A percentile compares a stretch with the other conserved stretches of the same genome.
Conservation (phyloP, 1,140 invertebrate species). For the Pogonognathellus flavescens region DNA sequence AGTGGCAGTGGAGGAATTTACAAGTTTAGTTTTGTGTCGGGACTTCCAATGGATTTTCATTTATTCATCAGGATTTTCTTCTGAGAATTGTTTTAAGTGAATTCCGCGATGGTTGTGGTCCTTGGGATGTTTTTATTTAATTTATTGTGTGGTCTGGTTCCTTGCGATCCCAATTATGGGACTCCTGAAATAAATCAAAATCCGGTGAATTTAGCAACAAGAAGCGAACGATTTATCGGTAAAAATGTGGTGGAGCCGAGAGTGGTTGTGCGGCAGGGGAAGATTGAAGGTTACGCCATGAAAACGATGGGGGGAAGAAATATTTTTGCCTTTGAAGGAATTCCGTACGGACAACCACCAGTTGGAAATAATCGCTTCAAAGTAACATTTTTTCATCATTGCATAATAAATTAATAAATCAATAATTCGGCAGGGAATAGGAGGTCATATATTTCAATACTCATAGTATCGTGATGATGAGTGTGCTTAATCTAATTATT, state of each 20-base stretch:
- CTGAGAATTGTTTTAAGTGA: too few relatives aligned
- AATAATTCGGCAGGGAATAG: too few relatives aligned
- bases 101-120: constrained; percentile 3
- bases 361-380: constrained; percentile 30
- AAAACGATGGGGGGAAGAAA: constrained; percentile 41
- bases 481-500: too few relatives aligned
- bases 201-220: background rate
- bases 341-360: constrained; percentile 53
- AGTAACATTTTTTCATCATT: constrained; percentile 48
- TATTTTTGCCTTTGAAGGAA: constrained; percentile 60
- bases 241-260: background rate
- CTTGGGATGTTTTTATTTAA: constrained; percentile 55
- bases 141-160: constrained; percentile 60
- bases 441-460: too few relatives aligned
- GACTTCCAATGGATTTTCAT: background rate
- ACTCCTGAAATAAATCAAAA: constrained; percentile 42
- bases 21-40: too few relatives aligned
- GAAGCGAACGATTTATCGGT: constrained; percentile 3
- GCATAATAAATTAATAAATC: too few relatives aligned
- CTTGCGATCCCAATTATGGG: constrained; percentile 51
- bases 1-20: too few relatives aligned
- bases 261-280: constrained; percentile 15
- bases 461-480: too few relatives aligned
- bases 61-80: background rate
- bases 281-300: constrained; percentile 56